Conservation (phyloP, 2,888 invertebrate genomes). For the Miltochrista miniata region DNA sequence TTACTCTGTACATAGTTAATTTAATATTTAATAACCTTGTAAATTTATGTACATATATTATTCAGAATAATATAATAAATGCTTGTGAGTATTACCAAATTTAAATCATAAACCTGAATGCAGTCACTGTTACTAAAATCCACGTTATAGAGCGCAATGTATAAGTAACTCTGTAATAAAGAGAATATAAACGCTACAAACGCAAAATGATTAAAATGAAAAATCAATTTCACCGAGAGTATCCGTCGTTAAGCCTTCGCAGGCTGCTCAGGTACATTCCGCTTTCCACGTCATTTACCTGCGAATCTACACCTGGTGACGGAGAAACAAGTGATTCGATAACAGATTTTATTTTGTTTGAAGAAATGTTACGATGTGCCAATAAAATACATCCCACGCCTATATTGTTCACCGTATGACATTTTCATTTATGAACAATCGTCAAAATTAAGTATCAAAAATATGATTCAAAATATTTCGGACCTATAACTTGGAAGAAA, state of each 20-base stretch:
- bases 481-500: too few relatives aligned
- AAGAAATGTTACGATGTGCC: conserved; percentile 38
- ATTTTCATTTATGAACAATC: conserved; percentile 23
- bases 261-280: conserved; percentile 42
- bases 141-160: too few relatives aligned
- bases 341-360: conserved; percentile 54
- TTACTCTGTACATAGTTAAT: too few relatives aligned
- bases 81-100: too few relatives aligned
- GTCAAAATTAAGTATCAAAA: conserved; percentile 14
- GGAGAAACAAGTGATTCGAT: conserved; percentile 58
- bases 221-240: conserved; percentile 25
- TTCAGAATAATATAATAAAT: too few relatives aligned
- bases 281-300: conserved; percentile 58
- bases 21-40: too few relatives aligned
- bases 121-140: too few relatives aligned
- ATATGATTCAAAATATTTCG: background rate
- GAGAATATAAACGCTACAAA: too few relatives aligned
- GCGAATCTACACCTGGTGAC: conserved; percentile 48
- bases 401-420: conserved; percentile 16
- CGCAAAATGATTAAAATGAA: conserved; percentile 5
- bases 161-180: too few relatives aligned
- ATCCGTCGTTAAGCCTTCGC: conserved; percentile 31
- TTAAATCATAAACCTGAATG: too few relatives aligned
- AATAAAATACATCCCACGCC: conserved; percentile 30
- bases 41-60: too few relatives aligned